Evolutionary conservation across 2,113 vertebrate genomes (phyloP).

Genomic region (Lophius piscatorius): DNA sequence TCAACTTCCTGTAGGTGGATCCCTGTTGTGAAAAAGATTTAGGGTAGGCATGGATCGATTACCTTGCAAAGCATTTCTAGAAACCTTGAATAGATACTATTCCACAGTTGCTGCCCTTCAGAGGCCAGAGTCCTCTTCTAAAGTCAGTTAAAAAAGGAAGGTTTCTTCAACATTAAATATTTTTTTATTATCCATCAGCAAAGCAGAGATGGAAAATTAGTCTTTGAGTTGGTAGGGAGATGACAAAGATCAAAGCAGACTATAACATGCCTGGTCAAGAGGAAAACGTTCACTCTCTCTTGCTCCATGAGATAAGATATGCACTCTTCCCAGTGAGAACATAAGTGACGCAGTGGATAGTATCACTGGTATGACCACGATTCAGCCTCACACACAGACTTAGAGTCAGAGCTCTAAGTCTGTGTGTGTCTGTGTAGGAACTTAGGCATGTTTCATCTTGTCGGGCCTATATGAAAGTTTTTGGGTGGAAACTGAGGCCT

Average conservation of each 20-base stretch:
- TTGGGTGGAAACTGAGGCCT: too few species aligned
- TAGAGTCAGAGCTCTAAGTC: background rate
- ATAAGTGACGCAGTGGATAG: slow-evolving; percentile 45
- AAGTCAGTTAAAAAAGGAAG: background rate
- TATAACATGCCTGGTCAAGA: slow-evolving; percentile 30
- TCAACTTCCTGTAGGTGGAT: slow-evolving; percentile 34
- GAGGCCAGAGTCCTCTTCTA: background rate
- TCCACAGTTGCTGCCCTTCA: slow-evolving; percentile 6
- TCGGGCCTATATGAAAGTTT: too few species aligned
- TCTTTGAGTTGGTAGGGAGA: background rate
- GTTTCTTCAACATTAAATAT: background rate
- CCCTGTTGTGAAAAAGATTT: slow-evolving; percentile 51
- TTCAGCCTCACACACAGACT: background rate
- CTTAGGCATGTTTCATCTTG: slow-evolving; percentile 17
- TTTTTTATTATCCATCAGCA: background rate
- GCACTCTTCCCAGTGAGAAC: slow-evolving; percentile 38
- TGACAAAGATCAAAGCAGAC: slow-evolving; percentile 47
- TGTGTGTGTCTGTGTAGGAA: slow-evolving; percentile 4
- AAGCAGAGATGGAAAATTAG: slow-evolving; percentile 8
- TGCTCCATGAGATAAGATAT: slow-evolving; percentile 37
- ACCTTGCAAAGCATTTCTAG: slow-evolving; percentile 35
- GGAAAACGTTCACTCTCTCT: slow-evolving; percentile 36
- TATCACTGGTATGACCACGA: slow-evolving; percentile 13
- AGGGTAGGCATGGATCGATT: slow-evolving; percentile 52
- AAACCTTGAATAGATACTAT: slow-evolving; percentile 35